Base-by-base conservation (phyloP, 1,140 invertebrate species). In the Babylonia areolata region DNA sequence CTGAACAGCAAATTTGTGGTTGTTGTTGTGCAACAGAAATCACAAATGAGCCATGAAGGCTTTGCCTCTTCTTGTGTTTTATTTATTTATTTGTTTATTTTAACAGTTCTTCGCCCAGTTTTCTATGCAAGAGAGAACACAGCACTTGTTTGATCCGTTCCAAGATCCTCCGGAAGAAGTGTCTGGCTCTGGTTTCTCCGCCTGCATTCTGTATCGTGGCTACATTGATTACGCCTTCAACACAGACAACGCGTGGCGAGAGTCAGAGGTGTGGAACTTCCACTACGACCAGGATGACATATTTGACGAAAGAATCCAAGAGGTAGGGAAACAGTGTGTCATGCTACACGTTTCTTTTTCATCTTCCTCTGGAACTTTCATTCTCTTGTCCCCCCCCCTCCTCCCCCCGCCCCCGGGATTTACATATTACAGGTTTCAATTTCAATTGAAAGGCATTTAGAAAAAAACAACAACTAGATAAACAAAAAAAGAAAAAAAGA, bases 211-310 rank as follows among this genome's bases (percentile, higher is more conserved):
- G 17, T 98, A 97, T 92, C 95, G 95, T 91, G 98, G 98, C 9
- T 99, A 99, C 94, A 97, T 99, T 0, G 98, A 99, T 95, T 98
- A 99, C 95, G 97, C 97, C 5, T 95, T 98, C 84, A 99, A 99
- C 92, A 94, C 94, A 28, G 99, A 99, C 94, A 99, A 99, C 94
- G 96, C 98, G 1, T 99, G 99, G 99, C 98, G 99, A 95, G 99
- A 99, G 94, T 99, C 98, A 2, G 95, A 97, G 46, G 98, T 97
- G 3, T 95, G 96, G 58, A 99, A 98, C 95, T 99, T 98, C 93
- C 98, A 99, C 93, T 98, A 99, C 92, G 96, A 97, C 35, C 94
- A 94, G 80, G 96, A 96, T 5, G 94, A 94, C 84, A 88, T 81
- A 6, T 91, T 93, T 90, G 91, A 92, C 77, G 85, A 89, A 0